A percentile compares a stretch with the other conserved stretches of the same genome.
These are phyloP conservation scores for Apodemia hepburni DNA, from an alignment of 2,888 invertebrate genomes.

Conservation along the genomic window DNA sequence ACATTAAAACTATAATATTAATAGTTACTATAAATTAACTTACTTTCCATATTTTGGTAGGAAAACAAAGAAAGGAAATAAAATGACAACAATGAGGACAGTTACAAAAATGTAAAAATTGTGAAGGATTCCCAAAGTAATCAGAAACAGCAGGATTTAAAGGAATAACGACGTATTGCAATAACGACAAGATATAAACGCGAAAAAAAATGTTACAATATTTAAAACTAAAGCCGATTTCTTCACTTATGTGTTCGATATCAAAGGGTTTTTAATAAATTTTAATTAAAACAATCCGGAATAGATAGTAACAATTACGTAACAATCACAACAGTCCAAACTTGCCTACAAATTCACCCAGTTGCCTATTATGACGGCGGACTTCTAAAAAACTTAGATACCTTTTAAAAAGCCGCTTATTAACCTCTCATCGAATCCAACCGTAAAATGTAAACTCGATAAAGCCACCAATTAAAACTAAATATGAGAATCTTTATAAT, in stretches of 20 bases:
- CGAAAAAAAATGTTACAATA: not conserved
- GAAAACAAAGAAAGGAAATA: too few relatives aligned
- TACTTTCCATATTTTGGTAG: too few relatives aligned
- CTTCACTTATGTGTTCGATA: not conserved
- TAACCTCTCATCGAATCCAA: conserved; percentile 78
- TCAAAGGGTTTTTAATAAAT: conserved; percentile 28
- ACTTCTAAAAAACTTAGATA: conserved; percentile 72
- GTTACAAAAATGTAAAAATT: too few relatives aligned
- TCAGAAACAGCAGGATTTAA: too few relatives aligned
- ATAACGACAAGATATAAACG: too few relatives aligned
- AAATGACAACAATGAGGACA: too few relatives aligned
- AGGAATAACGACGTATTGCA: too few relatives aligned
- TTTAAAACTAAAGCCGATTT: not conserved
- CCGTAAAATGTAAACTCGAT: conserved; percentile 81
- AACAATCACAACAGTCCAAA: conserved; percentile 34
- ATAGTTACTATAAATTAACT: too few relatives aligned
- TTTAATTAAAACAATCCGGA: conserved; percentile 32
- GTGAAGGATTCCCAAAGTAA: too few relatives aligned
- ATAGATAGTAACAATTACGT: conserved; percentile 33
- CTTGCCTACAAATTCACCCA: conserved; percentile 40
- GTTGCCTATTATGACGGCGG: conserved; percentile 59
- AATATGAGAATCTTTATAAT: conserved; percentile 78
- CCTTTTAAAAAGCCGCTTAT: conserved; percentile 79
- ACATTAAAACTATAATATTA: too few relatives aligned
- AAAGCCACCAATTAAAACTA: conserved; percentile 81